A percentile compares a stretch with the other conserved stretches of the same genome.
Conservation (phyloP, 2,888 invertebrate genomes). For the Drosophila differens region DNA sequence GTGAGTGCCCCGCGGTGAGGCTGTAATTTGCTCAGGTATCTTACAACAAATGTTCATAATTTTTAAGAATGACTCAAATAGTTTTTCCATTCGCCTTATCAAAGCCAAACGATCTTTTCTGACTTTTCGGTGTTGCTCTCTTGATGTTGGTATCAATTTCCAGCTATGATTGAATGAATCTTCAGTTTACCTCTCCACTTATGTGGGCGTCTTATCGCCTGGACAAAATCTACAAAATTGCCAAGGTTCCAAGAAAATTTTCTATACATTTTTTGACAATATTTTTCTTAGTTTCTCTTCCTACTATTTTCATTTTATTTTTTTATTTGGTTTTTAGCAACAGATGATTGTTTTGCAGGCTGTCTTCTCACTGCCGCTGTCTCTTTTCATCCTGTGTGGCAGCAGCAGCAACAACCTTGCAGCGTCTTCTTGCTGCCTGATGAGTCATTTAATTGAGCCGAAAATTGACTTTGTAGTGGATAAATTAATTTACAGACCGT, state of each 20-base stretch:
- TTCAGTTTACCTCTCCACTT: constrained; percentile 18
- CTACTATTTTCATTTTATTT: background rate
- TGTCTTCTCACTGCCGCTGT: background rate
- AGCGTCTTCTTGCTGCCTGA: constrained; percentile 51
- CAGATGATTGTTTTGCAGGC: constrained; percentile 39
- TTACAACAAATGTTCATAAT: constrained; percentile 79
- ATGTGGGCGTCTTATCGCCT: constrained; percentile 68
- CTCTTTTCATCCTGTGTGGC: constrained; percentile 44
- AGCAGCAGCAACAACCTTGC: constrained; percentile 16
- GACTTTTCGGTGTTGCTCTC: constrained; percentile 46
- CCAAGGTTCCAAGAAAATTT: constrained; percentile 62
- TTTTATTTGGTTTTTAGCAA: constrained; percentile 36
- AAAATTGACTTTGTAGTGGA: constrained; percentile 73
- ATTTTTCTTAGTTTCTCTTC: constrained; percentile 22
- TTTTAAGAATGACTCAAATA: constrained; percentile 78
- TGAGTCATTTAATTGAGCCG: constrained; percentile 79
- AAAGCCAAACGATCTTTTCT: constrained; percentile 43
- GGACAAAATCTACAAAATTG: constrained; percentile 64
- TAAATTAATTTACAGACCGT: constrained; percentile 73
- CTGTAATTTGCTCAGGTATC: constrained; percentile 77
- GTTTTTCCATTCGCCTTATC: constrained; percentile 56
- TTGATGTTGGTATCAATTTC: constrained; percentile 76
- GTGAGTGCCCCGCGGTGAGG: constrained; percentile 57
- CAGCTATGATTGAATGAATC: constrained; percentile 76
- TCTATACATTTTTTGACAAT: constrained; percentile 46